Evolutionary conservation across 2,113 vertebrate species (phyloP).

Genomic region (Heterotilapia buettikoferi): DNA sequence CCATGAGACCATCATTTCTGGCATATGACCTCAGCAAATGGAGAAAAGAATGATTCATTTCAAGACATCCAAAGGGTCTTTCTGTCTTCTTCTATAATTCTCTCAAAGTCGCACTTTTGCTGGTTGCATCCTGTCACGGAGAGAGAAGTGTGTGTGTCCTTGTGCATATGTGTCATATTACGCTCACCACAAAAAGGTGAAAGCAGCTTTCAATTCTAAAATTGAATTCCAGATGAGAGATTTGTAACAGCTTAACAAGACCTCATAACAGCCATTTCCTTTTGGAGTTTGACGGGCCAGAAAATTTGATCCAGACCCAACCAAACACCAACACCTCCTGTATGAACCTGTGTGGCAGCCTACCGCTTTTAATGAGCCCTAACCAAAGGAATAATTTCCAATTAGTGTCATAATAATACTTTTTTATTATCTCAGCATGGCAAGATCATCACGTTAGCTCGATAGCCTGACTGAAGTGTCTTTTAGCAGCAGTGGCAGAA

Average conservation of each 20-base stretch:
- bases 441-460: background rate
- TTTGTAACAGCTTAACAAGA: constrained; percentile 13
- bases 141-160: background rate
- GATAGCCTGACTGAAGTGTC: background rate
- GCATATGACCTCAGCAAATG: background rate
- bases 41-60: constrained; percentile 22
- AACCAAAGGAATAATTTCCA: background rate
- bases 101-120: background rate
- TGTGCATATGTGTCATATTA: background rate
- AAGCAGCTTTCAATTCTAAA: constrained; percentile 11
- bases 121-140: background rate
- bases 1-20: constrained; percentile 1
- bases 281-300: background rate
- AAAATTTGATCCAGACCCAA: background rate
- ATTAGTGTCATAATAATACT: background rate
- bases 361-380: background rate
- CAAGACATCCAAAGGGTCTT: background rate
- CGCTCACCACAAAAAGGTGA: constrained; percentile 2
- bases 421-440: background rate
- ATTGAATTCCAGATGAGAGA: constrained; percentile 32
- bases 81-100: background rate
- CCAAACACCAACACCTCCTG: background rate
- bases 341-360: background rate
- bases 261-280: constrained; percentile 1
- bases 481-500: background rate